A percentile compares a stretch with the other conserved stretches of the same genome.
phyloP scores from a whole-genome alignment of 2,888 invertebrate genomes.

The Tenodera sinensis region DNA sequence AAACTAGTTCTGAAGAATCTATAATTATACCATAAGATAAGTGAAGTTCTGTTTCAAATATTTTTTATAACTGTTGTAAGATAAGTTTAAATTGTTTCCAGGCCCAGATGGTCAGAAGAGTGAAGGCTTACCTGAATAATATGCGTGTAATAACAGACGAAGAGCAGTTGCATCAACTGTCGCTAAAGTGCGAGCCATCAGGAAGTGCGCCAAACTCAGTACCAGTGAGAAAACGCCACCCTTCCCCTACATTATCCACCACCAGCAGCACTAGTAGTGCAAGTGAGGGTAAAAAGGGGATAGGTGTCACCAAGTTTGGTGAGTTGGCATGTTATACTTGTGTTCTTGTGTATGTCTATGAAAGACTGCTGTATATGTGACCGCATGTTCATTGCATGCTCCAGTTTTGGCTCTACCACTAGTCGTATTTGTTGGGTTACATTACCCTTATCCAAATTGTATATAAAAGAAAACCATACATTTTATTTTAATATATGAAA shows the following conservation, averaged over 20 bases:
- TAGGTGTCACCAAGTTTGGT: constrained; percentile 46
- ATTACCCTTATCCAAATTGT: no score
- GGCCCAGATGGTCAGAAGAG: constrained; percentile 96
- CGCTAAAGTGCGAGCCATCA: constrained; percentile 82
- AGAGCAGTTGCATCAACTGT: constrained; percentile 81
- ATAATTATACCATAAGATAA: no score
- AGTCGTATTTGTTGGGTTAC: no score
- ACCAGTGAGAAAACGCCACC: constrained; percentile 72
- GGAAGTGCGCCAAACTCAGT: constrained; percentile 49
- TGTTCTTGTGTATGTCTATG: no score
- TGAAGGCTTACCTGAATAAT: constrained; percentile 91
- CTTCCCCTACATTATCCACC: constrained; percentile 89
- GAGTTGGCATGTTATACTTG: constrained; percentile 18
- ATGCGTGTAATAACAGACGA: constrained; percentile 92
- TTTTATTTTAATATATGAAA: no score
- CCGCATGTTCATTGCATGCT: no score
- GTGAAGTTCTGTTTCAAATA: no score
- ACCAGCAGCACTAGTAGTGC: constrained; percentile 89
- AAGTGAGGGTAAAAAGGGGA: constrained; percentile 63
- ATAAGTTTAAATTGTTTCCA: constrained; percentile 32
- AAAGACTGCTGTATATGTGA: no score
- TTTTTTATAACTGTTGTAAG: no score
- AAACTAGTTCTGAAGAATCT: no score
- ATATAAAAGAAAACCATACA: no score
- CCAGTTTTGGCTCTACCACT: no score